phyloP scores from a whole-genome alignment of 2,797 vertebrate species.

The Loriculus beryllinus region DNA sequence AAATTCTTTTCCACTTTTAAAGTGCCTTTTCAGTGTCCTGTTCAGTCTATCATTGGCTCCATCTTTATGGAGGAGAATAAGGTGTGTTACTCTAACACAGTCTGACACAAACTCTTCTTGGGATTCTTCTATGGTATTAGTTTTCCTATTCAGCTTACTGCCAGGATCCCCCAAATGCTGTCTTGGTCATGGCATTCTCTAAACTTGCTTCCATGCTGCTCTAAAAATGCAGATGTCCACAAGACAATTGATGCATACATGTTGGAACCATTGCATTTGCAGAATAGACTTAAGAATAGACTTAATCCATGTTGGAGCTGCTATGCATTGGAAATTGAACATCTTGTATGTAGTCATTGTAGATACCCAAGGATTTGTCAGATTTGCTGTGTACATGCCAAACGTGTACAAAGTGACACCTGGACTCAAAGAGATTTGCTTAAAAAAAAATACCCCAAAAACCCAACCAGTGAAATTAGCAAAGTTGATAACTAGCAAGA shows the following conservation, averaged over 20 bases:
- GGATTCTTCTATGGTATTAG: neutral
- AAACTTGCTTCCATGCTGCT: neutral
- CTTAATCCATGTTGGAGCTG: neutral
- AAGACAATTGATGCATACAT: neutral
- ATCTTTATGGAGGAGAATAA: neutral
- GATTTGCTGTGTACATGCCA: neutral
- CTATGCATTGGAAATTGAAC: neutral
- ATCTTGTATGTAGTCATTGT: neutral
- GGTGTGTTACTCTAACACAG: neutral
- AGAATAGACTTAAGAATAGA: neutral
- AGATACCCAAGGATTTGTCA: neutral
- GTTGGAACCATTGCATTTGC: neutral
- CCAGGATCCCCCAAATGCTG: neutral
- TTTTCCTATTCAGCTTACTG: neutral
- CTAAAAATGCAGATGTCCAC: neutral
- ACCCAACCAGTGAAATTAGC: neutral
- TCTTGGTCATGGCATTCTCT: neutral
- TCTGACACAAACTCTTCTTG: neutral
- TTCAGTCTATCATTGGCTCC: neutral
- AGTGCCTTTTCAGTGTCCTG: neutral
- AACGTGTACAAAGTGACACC: neutral
- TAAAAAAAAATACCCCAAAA: neutral
- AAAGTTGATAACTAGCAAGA: neutral
- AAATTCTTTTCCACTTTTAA: neutral
- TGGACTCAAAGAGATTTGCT: neutral